Evolutionary conservation across 2,797 vertebrate species (phyloP).

Genomic region (Erithacus rubecula): DNA sequence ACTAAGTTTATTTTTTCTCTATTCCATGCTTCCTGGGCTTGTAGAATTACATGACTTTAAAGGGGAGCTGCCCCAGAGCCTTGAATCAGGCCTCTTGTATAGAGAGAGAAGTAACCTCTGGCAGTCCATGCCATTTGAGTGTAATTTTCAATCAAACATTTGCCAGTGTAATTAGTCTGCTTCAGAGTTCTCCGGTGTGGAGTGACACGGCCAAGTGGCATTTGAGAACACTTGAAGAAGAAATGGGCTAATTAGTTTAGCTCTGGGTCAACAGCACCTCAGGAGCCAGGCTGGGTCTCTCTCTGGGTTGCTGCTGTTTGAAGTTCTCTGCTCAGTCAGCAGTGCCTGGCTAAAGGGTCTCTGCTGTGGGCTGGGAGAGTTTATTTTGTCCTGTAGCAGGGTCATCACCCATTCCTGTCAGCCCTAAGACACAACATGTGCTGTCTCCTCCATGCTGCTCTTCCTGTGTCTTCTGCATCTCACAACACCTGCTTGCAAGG

Average conservation of each 20-base stretch:
- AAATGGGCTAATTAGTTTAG: constrained; percentile 8
- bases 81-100: background rate
- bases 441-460: background rate
- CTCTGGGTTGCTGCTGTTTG: background rate
- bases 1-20: constrained; percentile 19
- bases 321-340: background rate
- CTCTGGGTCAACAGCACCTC: constrained; percentile 34
- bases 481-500: background rate
- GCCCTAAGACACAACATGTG: rapidly evolving
- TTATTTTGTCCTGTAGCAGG: background rate
- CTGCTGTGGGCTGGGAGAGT: background rate
- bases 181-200: background rate
- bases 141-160: constrained; percentile 21
- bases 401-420: background rate
- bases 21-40: background rate
- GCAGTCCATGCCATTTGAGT: background rate
- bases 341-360: background rate
- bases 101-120: background rate
- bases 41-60: background rate
- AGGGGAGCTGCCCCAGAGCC: background rate
- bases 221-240: constrained; percentile 24
- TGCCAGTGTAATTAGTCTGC: background rate
- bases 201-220: background rate
- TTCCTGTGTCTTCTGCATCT: background rate
- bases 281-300: background rate